These are phyloP conservation scores for Enteromius argenteus DNA, from an alignment of 2,797 vertebrate species.

Conservation along the genomic window DNA sequence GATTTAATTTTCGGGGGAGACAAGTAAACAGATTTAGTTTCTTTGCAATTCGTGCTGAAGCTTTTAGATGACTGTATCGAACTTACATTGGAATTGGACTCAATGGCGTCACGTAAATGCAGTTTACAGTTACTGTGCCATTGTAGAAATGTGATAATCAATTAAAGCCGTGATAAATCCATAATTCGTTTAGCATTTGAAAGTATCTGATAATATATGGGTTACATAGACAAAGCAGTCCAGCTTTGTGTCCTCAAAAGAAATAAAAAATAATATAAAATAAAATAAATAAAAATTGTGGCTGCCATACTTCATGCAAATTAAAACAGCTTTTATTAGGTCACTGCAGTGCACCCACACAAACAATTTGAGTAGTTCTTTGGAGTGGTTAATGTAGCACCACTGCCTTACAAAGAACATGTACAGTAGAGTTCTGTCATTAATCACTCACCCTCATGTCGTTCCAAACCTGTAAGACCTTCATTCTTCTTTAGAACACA, in stretches of 20 bases:
- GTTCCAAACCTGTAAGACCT: no score
- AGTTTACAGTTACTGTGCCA: not conserved
- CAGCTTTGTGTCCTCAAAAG: not conserved
- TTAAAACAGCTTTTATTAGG: not conserved
- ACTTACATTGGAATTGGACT: not conserved
- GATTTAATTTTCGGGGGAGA: not conserved
- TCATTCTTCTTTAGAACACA: no score
- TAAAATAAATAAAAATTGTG: not conserved
- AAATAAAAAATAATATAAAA: no score
- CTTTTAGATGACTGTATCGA: not conserved
- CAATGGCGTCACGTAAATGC: not conserved
- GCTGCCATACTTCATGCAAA: not conserved
- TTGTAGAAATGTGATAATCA: not conserved
- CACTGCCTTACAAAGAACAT: not conserved
- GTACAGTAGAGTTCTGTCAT: not conserved
- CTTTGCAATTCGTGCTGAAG: not conserved
- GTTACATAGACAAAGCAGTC: not conserved
- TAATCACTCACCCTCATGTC: no score
- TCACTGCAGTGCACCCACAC: not conserved
- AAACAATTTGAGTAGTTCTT: not conserved
- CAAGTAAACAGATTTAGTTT: not conserved
- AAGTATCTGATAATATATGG: not conserved
- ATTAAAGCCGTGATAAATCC: not conserved
- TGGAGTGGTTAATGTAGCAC: not conserved
- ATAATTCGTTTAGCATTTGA: not conserved